Conservation (phyloP, 2,113 vertebrate species). For the Rissa tridactyla region DNA sequence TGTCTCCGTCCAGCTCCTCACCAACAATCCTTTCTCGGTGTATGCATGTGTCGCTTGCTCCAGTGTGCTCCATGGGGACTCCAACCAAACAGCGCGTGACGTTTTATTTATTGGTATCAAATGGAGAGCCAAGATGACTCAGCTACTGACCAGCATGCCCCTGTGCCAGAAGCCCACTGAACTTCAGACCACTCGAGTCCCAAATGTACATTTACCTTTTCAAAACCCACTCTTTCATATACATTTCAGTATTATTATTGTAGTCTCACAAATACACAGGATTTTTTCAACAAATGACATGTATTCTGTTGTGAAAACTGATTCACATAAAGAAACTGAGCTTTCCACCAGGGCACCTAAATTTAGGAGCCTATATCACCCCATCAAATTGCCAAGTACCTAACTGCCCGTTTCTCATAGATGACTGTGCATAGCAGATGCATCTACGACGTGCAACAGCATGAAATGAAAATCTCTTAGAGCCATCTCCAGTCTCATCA, state of each 20-base stretch:
- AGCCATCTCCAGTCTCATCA: background rate
- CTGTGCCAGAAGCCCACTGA: background rate
- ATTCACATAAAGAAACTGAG: background rate
- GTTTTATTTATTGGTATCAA: background rate
- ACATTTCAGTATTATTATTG: background rate
- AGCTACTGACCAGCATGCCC: background rate
- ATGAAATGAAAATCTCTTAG: background rate
- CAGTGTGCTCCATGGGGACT: background rate
- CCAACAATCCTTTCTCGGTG: background rate
- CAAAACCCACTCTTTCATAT: background rate
- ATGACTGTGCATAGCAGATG: background rate
- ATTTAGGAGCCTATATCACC: background rate
- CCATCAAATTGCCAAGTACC: background rate
- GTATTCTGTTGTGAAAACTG: background rate
- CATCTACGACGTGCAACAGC: background rate
- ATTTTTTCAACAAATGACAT: background rate
- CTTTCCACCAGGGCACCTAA: background rate
- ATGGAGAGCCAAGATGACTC: background rate
- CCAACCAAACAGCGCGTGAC: background rate
- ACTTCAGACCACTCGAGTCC: background rate
- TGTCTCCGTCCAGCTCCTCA: background rate
- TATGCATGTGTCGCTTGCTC: accelerated
- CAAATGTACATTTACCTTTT: background rate
- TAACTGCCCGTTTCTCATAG: background rate
- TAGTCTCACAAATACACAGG: background rate